Conservation (phyloP, 1,140 invertebrate genomes). For the Aethina tumida region DNA sequence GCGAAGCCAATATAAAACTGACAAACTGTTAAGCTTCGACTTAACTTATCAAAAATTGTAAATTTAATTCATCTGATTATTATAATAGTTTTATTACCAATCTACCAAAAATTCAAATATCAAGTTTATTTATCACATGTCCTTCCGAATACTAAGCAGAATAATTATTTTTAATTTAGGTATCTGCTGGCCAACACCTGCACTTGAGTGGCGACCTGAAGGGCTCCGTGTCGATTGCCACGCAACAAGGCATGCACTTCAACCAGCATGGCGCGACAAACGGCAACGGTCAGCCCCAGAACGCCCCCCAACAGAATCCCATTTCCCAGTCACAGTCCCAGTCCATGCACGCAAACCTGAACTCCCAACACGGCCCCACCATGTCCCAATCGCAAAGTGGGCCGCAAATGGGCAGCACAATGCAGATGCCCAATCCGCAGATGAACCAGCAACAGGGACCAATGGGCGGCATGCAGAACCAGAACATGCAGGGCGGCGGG, state of each 20-base stretch:
- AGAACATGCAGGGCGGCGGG: slow-evolving; percentile 11
- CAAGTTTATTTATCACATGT: too few relatives aligned
- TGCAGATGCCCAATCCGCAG: slow-evolving; percentile 27
- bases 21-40: too few relatives aligned
- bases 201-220: slow-evolving; percentile 60
- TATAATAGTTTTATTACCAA: too few relatives aligned
- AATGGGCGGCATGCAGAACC: slow-evolving; percentile 14
- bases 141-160: too few relatives aligned
- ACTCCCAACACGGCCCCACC: slow-evolving; percentile 1
- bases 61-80: too few relatives aligned
- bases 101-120: too few relatives aligned
- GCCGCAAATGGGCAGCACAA: slow-evolving; percentile 13
- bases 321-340: slow-evolving; percentile 13
- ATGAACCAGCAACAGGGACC: slow-evolving; percentile 17
- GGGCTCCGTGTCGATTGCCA: slow-evolving; percentile 59
- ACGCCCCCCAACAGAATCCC: slow-evolving; percentile 11
- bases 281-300: slow-evolving; percentile 27
- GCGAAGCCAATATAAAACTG: too few relatives aligned
- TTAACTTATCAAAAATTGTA: too few relatives aligned
- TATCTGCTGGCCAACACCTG: slow-evolving; percentile 70
- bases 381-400: slow-evolving; percentile 6
- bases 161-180: slow-evolving; percentile 41
- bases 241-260: slow-evolving; percentile 71
- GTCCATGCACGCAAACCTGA: slow-evolving; percentile 13
- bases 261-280: slow-evolving; percentile 39